phyloP scores from a whole-genome alignment of 2,888 invertebrate genomes.

The Limenitis camilla region DNA sequence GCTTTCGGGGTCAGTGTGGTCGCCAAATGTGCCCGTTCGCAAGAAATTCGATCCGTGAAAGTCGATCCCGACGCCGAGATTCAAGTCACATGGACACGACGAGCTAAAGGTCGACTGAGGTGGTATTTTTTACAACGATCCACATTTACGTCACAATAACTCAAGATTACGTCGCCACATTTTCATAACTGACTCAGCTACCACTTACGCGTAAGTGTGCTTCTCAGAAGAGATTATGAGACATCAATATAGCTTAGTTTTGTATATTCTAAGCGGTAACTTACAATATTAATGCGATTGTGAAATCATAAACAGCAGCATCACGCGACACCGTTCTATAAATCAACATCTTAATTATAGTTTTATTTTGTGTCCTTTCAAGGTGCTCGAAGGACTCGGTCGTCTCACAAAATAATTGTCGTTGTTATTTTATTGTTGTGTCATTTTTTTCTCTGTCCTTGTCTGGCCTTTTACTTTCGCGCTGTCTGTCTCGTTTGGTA shows the following conservation, averaged over 20 bases:
- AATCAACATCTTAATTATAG: constrained; percentile 64
- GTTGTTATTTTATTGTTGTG: constrained; percentile 60
- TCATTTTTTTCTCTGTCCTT: constrained; percentile 40
- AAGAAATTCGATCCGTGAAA: constrained; percentile 53
- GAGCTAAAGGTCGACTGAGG: constrained; percentile 60
- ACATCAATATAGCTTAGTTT: constrained; percentile 35
- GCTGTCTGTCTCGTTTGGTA: constrained; percentile 46
- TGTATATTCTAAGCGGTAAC: constrained; percentile 46
- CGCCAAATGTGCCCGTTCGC: constrained; percentile 57
- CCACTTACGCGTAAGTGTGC: background rate
- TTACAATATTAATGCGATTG: constrained; percentile 41
- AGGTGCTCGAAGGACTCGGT: constrained; percentile 36
- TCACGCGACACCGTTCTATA: constrained; percentile 45
- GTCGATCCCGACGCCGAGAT: constrained; percentile 51
- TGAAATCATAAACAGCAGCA: constrained; percentile 58
- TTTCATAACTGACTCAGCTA: constrained; percentile 10
- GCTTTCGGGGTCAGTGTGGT: constrained; percentile 46
- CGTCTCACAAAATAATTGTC: constrained; percentile 65
- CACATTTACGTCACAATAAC: constrained; percentile 39
- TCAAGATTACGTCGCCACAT: constrained; percentile 16
- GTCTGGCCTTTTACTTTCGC: constrained; percentile 20
- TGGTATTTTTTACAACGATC: constrained; percentile 56
- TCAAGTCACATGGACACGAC: constrained; percentile 62
- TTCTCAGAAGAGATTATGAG: constrained; percentile 17
- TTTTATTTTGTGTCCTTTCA: constrained; percentile 63